These are phyloP conservation scores for Chlamydotis undulata DNA, from an alignment of 2,113 vertebrate species.

Conservation along the genomic window DNA sequence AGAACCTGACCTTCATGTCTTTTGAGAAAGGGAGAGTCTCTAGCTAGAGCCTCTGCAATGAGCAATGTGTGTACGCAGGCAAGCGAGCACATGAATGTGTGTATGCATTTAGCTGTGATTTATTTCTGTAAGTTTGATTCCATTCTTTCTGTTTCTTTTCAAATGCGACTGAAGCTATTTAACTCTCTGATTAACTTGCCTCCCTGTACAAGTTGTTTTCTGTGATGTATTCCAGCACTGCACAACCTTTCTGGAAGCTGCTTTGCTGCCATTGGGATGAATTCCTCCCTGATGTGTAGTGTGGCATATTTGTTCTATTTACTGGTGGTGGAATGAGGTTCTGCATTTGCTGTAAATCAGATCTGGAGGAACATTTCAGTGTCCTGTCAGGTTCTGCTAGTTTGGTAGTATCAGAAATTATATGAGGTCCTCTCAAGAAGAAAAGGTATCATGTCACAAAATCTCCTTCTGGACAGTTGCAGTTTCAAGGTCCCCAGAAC, in stretches of 20 bases:
- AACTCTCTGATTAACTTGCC: conserved; percentile 29
- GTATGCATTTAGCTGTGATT: conserved; percentile 6
- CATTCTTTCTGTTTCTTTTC: conserved; percentile 45
- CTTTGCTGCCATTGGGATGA: background rate
- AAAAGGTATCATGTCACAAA: background rate
- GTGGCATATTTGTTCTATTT: conserved; percentile 20
- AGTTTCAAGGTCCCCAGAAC: background rate
- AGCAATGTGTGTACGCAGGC: background rate
- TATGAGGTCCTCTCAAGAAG: background rate
- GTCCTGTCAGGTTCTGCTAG: background rate
- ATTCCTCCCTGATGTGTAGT: background rate
- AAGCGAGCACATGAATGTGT: background rate
- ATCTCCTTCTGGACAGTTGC: background rate
- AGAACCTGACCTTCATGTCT: background rate
- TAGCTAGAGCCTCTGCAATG: background rate
- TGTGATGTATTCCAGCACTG: conserved; percentile 40
- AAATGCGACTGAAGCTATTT: conserved; percentile 46
- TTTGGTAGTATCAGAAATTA: background rate
- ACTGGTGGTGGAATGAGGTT: conserved; percentile 12
- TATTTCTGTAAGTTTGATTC: conserved; percentile 29
- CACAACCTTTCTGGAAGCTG: background rate
- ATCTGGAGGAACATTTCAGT: conserved; percentile 17
- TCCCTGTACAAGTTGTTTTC: conserved; percentile 20
- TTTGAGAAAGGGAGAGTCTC: background rate
- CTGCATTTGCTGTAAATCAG: conserved; percentile 9